Base-by-base conservation (phyloP, 2,888 invertebrate species). In the Cerastoderma edule region DNA sequence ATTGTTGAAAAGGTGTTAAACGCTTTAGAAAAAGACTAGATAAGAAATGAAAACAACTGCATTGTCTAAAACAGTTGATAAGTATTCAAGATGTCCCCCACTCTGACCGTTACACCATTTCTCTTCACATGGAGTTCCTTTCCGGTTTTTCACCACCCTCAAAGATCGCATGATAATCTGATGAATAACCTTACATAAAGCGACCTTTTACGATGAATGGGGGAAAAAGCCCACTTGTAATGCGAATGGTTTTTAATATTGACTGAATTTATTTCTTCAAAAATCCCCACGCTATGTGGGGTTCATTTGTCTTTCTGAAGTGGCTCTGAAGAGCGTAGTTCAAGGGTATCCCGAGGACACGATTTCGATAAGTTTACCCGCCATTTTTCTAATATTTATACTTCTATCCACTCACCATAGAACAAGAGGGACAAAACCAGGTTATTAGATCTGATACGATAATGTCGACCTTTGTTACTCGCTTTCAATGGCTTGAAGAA, bases 271-370 rank as follows among this genome's bases (percentile, higher is more conserved):
- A 56, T 30, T 56, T 56, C n/a, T n/a, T n/a, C n/a, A n/a, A n/a
- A n/a, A n/a, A n/a, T 56, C 19, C 19, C 30, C 30, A 6, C 56
- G 28, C 56, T 56, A 28, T 3, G 56, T 56, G 56, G 56, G 56
- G 56, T 32, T 56, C 30, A 56, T 56, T 56, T 56, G 56, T 56
- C 56, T 56, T 56, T 56, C n/a, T 56, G 56, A 56, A 56, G 56
- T 56, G 32, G 30, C 56, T 19, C 19, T 28, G 32, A 56, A 32
- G 56, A 19, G 10, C 56, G 5, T 5, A 32, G 56, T 56, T 56
- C 56, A 56, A 56, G 56, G 56, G 56, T 56, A 56, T 56, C 27
- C 56, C 32, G 19, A 6, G 27, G 6, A 27, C 22, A 27, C 30
- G 2, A 32, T 32, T 56, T 30, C 30, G 56, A 56, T 56, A 56